Evolutionary conservation across 1,140 invertebrate genomes (phyloP).

Genomic region (Saccostrea echinata): DNA sequence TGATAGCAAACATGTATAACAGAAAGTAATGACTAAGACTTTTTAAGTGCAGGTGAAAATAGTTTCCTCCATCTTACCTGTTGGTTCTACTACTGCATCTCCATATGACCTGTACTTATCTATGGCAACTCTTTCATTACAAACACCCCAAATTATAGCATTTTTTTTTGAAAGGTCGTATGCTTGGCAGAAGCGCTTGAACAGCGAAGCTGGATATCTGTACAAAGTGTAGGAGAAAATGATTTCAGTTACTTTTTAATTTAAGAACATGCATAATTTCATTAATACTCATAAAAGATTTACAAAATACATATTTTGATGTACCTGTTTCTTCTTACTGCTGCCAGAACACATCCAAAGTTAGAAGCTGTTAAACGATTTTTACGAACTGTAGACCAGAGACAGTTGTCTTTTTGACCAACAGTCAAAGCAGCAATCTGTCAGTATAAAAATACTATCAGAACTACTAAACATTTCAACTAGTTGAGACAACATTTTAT

Average conservation of each 20-base stretch:
- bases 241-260: background rate
- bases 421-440: background rate
- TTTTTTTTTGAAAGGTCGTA: conserved; percentile 10
- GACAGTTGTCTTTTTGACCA: conserved; percentile 11
- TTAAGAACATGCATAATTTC: too few species aligned
- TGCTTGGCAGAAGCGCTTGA: too few species aligned
- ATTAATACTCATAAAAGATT: too few species aligned
- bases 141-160: conserved; percentile 11
- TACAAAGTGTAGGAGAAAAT: background rate
- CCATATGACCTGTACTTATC: conserved; percentile 32
- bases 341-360: conserved; percentile 27
- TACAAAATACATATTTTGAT: background rate
- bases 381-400: background rate
- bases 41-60: background rate
- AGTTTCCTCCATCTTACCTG: background rate
- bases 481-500: too few species aligned
- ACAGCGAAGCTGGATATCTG: background rate
- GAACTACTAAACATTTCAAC: too few species aligned
- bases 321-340: conserved; percentile 23
- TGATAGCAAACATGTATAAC: background rate
- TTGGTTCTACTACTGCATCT: conserved; percentile 40
- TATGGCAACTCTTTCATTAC: background rate
- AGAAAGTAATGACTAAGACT: background rate
- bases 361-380: conserved; percentile 4
- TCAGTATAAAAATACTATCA: background rate